Evolutionary conservation across 2,797 vertebrate species (phyloP), one percentile per base, ranked within the genome.

Genomic region (Platalea minor): DNA sequence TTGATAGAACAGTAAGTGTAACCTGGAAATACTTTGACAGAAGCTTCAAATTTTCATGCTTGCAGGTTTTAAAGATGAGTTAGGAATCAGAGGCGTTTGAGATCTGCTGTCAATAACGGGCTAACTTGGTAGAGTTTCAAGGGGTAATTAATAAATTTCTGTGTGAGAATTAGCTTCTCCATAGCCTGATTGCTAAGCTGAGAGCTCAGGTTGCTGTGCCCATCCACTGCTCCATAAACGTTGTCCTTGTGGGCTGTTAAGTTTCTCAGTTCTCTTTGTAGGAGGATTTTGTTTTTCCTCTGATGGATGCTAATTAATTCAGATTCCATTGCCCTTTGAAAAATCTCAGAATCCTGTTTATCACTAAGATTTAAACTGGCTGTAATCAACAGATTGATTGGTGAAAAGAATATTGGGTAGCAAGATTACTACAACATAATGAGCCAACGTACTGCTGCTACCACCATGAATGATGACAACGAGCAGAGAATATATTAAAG

Each of bases 111-210:
- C 68, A 85, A 7, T 64, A 79, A 64, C 10, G 12, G 41, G 26
- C 33, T 80, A 28, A 46, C 50, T 41, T 68, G 60, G 72, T 80
- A 28, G 72, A 35, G 37, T 85, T 93, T 92, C 75, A 88, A 94
- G 85, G 86, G 87, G 57, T 64, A 83, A 87, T 91, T 80, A 92
- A 83, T 92, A 85, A 48, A 85, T 85, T 91, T 54, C 51, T 67
- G 11, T 57, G 35, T 65, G 78, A 65, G n/a, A 90, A 77, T 94
- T 57, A 85, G 20, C 57, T 61, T 75, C 45, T 91, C n/a, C 8
- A 1, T 15, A 60, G 64, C 41, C 48, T 51, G 53, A 59, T 60
- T 24, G 50, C 35, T 33, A 23, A 50, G 31, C 56, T 39, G 46
- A 37, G 54, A 56, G 31, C 31, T 76, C 61, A 86, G 82, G 61